Conservation (phyloP, 1,140 invertebrate species). For the Ladona fulva region DNA sequence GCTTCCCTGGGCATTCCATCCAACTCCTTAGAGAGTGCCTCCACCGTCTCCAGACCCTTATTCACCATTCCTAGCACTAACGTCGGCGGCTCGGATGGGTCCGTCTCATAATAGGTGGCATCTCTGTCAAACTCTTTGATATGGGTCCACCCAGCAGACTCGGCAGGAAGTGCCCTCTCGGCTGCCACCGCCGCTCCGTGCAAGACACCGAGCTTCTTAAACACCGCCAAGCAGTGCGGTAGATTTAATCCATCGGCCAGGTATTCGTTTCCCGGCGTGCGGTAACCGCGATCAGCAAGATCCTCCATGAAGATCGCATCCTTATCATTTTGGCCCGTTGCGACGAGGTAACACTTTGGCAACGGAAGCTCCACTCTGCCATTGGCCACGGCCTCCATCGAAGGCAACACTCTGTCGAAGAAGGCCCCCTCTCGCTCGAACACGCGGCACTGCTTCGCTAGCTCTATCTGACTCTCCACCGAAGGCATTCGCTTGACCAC, state of each 20-base stretch:
- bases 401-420: not conserved
- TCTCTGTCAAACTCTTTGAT: too few relatives aligned
- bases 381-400: not conserved
- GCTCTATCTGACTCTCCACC: not conserved
- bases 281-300: not conserved
- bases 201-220: not conserved
- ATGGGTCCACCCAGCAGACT: not conserved
- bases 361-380: not conserved
- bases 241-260: not conserved
- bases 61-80: not conserved
- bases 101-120: not conserved
- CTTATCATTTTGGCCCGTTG: too few relatives aligned
- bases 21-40: not conserved
- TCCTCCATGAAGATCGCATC: not conserved
- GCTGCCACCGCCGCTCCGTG: not conserved
- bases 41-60: not conserved
- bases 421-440: not conserved
- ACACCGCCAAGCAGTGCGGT: not conserved
- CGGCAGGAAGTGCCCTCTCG: not conserved
- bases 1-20: not conserved
- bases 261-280: not conserved
- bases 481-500: not conserved
- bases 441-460: not conserved
- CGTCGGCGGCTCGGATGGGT: not conserved
- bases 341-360: not conserved